These are phyloP conservation scores for Mastomys natalensis DNA, from an alignment of 2,113 vertebrate genomes.

Conservation along the genomic window DNA sequence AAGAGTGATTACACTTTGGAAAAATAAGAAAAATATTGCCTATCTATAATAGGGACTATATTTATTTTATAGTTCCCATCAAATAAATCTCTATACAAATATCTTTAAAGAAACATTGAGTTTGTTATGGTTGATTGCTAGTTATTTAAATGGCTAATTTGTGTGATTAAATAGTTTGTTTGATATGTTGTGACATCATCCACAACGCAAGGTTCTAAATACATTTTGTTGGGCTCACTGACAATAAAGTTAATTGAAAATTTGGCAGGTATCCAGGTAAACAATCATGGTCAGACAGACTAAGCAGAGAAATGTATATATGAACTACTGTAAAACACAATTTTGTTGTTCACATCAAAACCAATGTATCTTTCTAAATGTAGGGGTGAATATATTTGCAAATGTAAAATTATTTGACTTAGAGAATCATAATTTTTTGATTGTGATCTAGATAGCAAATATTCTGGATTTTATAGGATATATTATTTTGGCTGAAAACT, in stretches of 20 bases:
- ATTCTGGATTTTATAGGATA: background rate
- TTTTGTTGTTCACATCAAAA: background rate
- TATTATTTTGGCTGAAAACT: background rate
- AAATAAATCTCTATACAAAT: conserved; percentile 24
- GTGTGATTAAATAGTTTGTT: conserved; percentile 22
- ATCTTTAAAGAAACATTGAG: conserved; percentile 46
- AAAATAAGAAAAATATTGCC: conserved; percentile 2
- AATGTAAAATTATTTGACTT: background rate
- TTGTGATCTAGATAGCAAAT: background rate
- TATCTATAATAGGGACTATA: background rate
- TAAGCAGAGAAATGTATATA: background rate
- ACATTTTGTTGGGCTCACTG: background rate
- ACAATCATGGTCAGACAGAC: background rate
- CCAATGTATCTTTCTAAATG: background rate
- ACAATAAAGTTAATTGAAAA: conserved; percentile 60
- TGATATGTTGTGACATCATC: conserved; percentile 10
- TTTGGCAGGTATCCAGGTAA: conserved; percentile 14
- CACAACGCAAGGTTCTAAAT: background rate
- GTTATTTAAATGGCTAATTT: conserved; percentile 47
- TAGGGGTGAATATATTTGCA: background rate
- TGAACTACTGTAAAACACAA: background rate
- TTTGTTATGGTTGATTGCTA: conserved; percentile 19
- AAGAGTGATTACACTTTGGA: conserved; percentile 26
- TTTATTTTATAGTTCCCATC: conserved; percentile 1
- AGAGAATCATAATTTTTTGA: background rate